phyloP scores from a whole-genome alignment of 2,797 vertebrate species.

The Champsocephalus gunnari region DNA sequence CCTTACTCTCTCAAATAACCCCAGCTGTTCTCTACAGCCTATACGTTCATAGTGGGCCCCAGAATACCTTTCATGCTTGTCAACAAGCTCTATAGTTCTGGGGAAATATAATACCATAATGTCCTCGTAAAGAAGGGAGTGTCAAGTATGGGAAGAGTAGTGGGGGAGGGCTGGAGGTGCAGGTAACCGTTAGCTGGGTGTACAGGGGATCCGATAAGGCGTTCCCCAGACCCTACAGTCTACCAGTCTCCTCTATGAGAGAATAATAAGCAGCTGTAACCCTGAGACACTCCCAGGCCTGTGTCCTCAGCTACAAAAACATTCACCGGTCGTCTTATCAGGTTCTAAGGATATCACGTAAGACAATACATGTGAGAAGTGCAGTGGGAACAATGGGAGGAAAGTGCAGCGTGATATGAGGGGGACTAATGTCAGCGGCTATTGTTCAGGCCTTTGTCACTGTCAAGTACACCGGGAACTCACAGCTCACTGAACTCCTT shows the following conservation, averaged over 20 bases:
- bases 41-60: slow-evolving; percentile 53
- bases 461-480: slow-evolving; percentile 71
- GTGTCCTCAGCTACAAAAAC: slow-evolving; percentile 78
- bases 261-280: slow-evolving; percentile 82
- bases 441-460: slow-evolving; percentile 81
- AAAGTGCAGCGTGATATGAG: slow-evolving; percentile 81
- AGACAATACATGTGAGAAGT: slow-evolving; percentile 89
- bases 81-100: slow-evolving; percentile 72
- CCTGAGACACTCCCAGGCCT: slow-evolving; percentile 83
- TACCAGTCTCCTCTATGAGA: slow-evolving; percentile 64
- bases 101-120: slow-evolving; percentile 80
- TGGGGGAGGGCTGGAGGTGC: slow-evolving; percentile 58
- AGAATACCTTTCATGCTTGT: slow-evolving; percentile 70
- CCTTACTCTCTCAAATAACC: slow-evolving; percentile 55
- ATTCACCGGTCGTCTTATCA: slow-evolving; percentile 75
- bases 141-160: slow-evolving; percentile 60
- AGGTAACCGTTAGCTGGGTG: slow-evolving; percentile 66
- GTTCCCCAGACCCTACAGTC: slow-evolving; percentile 69
- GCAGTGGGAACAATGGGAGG: slow-evolving; percentile 75
- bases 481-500: slow-evolving; percentile 67
- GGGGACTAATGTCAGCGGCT: slow-evolving; percentile 77
- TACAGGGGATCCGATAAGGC: slow-evolving; percentile 73
- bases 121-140: slow-evolving; percentile 74
- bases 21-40: slow-evolving; percentile 54
- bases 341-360: slow-evolving; percentile 85